phyloP scores from a whole-genome alignment of 1,140 invertebrate species.

The Matsumurasca onukii region DNA sequence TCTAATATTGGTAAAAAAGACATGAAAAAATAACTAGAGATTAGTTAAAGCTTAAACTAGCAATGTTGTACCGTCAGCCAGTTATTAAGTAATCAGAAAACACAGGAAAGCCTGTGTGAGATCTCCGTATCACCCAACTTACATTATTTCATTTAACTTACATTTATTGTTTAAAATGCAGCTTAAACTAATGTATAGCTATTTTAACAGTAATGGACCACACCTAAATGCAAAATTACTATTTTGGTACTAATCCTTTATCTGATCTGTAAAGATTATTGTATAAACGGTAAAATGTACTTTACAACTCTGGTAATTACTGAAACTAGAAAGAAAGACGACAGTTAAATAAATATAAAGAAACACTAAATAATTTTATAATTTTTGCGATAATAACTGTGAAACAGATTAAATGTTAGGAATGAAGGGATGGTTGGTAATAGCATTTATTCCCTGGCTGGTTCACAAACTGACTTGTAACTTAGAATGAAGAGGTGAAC shows the following conservation, averaged over 20 bases:
- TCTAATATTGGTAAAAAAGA: conserved; percentile 23
- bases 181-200: conserved; percentile 23
- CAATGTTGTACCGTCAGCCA: background rate
- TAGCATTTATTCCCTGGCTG: too few relatives aligned
- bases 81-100: background rate
- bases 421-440: too few relatives aligned
- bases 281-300: background rate
- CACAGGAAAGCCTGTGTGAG: conserved; percentile 3
- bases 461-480: too few relatives aligned
- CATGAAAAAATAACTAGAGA: conserved; percentile 21
- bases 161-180: background rate
- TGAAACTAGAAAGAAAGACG: background rate
- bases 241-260: background rate
- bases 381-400: too few relatives aligned
- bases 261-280: background rate
- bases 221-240: conserved; percentile 7
- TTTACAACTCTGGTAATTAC: background rate
- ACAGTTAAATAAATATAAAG: background rate
- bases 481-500: too few relatives aligned
- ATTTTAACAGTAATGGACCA: conserved; percentile 15
- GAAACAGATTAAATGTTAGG: too few relatives aligned
- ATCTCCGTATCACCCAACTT: conserved; percentile 21
- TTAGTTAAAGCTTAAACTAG: conserved; percentile 14
- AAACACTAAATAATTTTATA: too few relatives aligned
- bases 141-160: conserved; percentile 19